Conservation (phyloP, 2,113 vertebrate genomes). For the Pseudorasbora parva region DNA sequence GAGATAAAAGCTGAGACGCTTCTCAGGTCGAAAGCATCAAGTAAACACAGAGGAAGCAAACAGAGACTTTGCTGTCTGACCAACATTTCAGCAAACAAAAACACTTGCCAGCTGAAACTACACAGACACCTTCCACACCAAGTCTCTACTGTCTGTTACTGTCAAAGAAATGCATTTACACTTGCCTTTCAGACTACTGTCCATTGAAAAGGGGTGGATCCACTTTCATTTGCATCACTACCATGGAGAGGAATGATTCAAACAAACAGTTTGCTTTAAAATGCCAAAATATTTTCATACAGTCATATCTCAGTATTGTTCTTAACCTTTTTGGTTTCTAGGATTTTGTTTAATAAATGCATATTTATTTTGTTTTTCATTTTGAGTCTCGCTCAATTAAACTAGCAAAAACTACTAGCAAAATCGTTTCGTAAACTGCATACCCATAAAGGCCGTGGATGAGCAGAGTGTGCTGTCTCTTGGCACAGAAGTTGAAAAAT, state of each 20-base stretch:
- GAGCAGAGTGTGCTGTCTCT: constrained; percentile 59
- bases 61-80: constrained; percentile 60
- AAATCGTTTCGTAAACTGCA: constrained; percentile 26
- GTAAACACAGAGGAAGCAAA: constrained; percentile 42
- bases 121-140: constrained; percentile 52
- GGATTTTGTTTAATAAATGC: not conserved
- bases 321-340: constrained; percentile 35
- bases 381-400: too few species aligned
- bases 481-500: constrained; percentile 63
- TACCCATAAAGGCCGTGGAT: constrained; percentile 63
- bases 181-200: constrained; percentile 41
- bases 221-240: constrained; percentile 5
- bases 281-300: not conserved
- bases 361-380: not conserved
- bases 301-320: not conserved
- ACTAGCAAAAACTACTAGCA: constrained; percentile 21
- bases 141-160: constrained; percentile 37
- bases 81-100: constrained; percentile 60
- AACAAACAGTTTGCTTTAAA: not conserved
- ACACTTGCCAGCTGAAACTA: constrained; percentile 41
- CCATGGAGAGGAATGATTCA: constrained; percentile 11
- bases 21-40: constrained; percentile 47
- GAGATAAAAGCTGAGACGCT: constrained; percentile 61
- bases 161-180: constrained; percentile 23
- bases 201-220: constrained; percentile 45